Evolutionary conservation across 2,113 vertebrate genomes (phyloP).

Genomic region (Aix galericulata): DNA sequence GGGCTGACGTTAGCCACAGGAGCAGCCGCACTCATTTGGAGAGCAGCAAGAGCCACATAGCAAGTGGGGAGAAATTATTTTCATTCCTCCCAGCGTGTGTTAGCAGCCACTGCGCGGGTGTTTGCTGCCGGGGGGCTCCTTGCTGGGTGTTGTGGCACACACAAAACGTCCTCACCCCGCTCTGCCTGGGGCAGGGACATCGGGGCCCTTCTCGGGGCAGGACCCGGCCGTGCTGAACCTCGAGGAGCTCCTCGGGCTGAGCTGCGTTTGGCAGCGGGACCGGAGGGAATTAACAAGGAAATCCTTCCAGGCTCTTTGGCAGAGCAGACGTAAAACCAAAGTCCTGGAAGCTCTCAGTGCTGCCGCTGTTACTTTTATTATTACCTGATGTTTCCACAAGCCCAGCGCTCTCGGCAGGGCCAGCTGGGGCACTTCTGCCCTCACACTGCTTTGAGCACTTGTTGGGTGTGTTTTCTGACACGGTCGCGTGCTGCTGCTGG

Average conservation of each 20-base stretch:
- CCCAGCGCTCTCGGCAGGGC: background rate
- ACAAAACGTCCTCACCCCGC: background rate
- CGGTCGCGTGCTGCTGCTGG: background rate
- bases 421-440: background rate
- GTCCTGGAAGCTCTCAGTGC: too few relatives aligned
- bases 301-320: background rate
- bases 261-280: background rate
- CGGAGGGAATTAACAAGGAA: background rate
- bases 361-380: background rate
- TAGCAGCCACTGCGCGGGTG: rapidly evolving
- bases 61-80: background rate
- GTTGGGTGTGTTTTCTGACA: background rate
- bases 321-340: background rate
- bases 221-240: background rate
- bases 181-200: background rate
- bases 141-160: background rate
- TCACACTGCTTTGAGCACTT: rapidly evolving
- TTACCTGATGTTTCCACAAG: background rate
- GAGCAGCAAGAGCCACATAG: rapidly evolving
- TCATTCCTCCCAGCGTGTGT: background rate
- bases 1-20: background rate
- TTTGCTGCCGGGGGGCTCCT: background rate
- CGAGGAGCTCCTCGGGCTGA: background rate
- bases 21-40: rapidly evolving
- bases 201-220: background rate